phyloP scores from a whole-genome alignment of 2,797 vertebrate species.

The Gymnoscopelus braueri region DNA sequence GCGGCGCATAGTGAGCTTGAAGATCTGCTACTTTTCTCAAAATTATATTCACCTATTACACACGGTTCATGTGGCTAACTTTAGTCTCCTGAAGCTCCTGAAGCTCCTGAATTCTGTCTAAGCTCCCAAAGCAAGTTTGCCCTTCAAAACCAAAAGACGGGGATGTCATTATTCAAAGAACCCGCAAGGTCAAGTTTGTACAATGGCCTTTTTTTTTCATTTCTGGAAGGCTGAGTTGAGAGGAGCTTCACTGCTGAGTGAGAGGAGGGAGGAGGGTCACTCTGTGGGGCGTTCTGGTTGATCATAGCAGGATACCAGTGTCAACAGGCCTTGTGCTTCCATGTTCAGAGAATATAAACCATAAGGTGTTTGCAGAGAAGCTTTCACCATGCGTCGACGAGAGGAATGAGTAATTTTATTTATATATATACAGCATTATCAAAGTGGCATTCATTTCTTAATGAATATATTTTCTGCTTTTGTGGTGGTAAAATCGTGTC shows the following conservation, averaged over 20 bases:
- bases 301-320: constrained; percentile 20
- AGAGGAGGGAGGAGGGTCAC: constrained; percentile 16
- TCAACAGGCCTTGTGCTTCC: constrained; percentile 11
- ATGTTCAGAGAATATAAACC: not conserved
- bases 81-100: constrained; percentile 52
- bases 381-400: too few species aligned
- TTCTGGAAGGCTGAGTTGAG: constrained; percentile 51
- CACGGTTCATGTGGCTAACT: too few species aligned
- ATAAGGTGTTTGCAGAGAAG: not conserved
- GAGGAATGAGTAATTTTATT: too few species aligned
- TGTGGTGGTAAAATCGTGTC: too few species aligned
- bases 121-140: constrained; percentile 50
- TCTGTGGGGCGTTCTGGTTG: constrained; percentile 7
- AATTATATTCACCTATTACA: too few species aligned
- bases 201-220: constrained; percentile 50
- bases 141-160: constrained; percentile 37
- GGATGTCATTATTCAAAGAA: constrained; percentile 53
- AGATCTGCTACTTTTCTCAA: too few species aligned
- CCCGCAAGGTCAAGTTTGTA: constrained; percentile 73
- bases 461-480: too few species aligned
- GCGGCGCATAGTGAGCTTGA: too few species aligned
- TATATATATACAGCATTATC: too few species aligned
- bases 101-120: constrained; percentile 57
- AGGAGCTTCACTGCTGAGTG: constrained; percentile 42
- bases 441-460: too few species aligned